Conservation (phyloP, 2,797 vertebrate genomes). For the Meriones psammophilus region DNA sequence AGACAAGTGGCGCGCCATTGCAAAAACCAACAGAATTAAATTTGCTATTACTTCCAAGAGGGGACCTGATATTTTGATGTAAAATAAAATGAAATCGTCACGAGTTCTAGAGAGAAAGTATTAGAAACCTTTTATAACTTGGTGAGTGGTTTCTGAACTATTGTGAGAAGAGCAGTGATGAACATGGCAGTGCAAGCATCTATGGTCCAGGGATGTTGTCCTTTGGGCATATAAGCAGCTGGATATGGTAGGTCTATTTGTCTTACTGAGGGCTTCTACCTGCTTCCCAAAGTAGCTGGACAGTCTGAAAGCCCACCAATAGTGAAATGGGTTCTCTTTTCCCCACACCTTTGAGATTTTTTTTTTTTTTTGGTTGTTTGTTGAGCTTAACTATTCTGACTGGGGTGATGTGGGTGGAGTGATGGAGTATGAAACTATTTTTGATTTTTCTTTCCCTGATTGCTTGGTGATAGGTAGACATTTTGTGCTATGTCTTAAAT, state of each 20-base stretch:
- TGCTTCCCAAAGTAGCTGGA: background rate
- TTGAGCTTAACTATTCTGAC: background rate
- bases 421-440: background rate
- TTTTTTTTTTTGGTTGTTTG: background rate
- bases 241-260: background rate
- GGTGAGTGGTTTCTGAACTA: background rate
- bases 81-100: slow-evolving; percentile 33
- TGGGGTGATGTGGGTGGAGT: too few relatives aligned
- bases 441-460: background rate
- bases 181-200: background rate
- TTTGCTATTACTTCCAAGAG: background rate
- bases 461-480: background rate
- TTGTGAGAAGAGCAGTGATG: background rate
- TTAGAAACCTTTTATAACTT: background rate
- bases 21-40: slow-evolving; percentile 2
- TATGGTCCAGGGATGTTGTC: background rate
- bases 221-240: background rate
- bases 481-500: background rate
- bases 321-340: background rate
- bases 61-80: background rate
- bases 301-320: background rate
- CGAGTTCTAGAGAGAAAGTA: slow-evolving; percentile 34
- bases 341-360: background rate
- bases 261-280: background rate
- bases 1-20: background rate